Evolutionary conservation across 2,797 vertebrate genomes (phyloP), one percentile per base, ranked within the genome.

Genomic region (Avahi laniger): DNA sequence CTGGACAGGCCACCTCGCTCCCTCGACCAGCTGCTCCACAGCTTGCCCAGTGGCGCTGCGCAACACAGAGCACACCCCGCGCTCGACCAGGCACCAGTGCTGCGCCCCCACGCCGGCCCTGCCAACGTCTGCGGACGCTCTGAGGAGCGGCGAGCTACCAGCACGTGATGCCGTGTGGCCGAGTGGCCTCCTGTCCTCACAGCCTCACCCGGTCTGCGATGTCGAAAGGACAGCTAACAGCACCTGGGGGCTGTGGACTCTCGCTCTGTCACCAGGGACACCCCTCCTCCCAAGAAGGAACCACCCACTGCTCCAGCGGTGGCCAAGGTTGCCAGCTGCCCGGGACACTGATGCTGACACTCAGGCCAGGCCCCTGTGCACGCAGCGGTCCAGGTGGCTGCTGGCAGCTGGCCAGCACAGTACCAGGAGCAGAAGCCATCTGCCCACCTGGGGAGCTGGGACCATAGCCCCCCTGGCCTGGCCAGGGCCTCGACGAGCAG

Each of bases 11-110:
- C 5, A 35, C 41, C 69, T 26, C 5, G 22, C 5, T 70, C 24
- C 41, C 41, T 17, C 7, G 1, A 30, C 70, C 70, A 43, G 70
- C 26, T 30, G 2, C 26, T 69, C 35, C 7, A 4, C 4, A 1
- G 70, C 30, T 43, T 4, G 22, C 6, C 2, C 4, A 1, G 14
- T 0, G 17, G 38, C 0, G 1, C 33, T 0, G 0, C 0, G 3
- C 26, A 5, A 20, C 2, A 1, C 2, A 20, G 7, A 24, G 41
- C 54, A 10, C 5, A 30, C 43, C 5, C 10, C 33, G 11, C 15
- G 48, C 3, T 6, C 10, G 5, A 0, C 38, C 54, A 38, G 22
- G 11, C 15, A 0, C n/a, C 5, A 2, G 26, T 2, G 57, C 28
- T 48, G 26, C 59, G 28, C 4, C 28, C 0, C 0, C 41, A 22